Percentiles rank a stretch among this genome's conserved stretches.
These are phyloP conservation scores for Scrobipalpa atriplicella DNA, from an alignment of 2,888 invertebrate genomes.

Conservation along the genomic window DNA sequence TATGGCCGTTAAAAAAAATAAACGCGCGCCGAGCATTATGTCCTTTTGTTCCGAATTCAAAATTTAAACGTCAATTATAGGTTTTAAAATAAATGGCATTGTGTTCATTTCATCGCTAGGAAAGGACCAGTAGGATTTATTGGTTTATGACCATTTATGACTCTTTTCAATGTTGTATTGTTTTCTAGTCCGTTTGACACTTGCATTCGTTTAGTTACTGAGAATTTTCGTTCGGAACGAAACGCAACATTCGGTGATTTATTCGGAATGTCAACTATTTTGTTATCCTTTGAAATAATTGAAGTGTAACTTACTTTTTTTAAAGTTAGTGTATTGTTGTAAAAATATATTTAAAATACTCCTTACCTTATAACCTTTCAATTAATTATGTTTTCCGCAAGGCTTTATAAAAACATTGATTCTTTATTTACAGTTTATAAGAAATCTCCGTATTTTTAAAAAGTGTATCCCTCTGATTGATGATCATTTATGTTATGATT, in stretches of 20 bases:
- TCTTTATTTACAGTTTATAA: too few relatives aligned
- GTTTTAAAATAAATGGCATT: constrained; percentile 45
- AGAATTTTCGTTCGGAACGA: background rate
- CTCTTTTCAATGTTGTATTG: constrained; percentile 8
- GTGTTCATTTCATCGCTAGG: constrained; percentile 26
- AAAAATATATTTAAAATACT: too few relatives aligned
- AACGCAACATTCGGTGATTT: constrained; percentile 9
- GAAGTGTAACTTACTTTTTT: too few relatives aligned
- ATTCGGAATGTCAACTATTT: background rate
- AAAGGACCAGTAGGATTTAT: constrained; percentile 21
- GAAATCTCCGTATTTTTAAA: too few relatives aligned
- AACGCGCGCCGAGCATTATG: constrained; percentile 10
- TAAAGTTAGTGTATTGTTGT: background rate
- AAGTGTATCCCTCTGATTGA: too few relatives aligned
- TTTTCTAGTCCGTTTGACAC: constrained; percentile 14
- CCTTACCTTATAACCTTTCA: too few relatives aligned
- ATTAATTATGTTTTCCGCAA: too few relatives aligned
- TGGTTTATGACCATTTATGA: constrained; percentile 20
- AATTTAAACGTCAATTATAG: constrained; percentile 54
- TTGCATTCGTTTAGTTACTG: constrained; percentile 1
- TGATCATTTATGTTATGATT: too few relatives aligned
- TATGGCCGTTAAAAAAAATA: constrained; percentile 7
- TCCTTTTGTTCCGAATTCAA: constrained; percentile 31
- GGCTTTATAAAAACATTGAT: too few relatives aligned
- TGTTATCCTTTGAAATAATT: background rate